Conservation (phyloP, 2,888 invertebrate species). For the Drosophila austrosaltans region DNA sequence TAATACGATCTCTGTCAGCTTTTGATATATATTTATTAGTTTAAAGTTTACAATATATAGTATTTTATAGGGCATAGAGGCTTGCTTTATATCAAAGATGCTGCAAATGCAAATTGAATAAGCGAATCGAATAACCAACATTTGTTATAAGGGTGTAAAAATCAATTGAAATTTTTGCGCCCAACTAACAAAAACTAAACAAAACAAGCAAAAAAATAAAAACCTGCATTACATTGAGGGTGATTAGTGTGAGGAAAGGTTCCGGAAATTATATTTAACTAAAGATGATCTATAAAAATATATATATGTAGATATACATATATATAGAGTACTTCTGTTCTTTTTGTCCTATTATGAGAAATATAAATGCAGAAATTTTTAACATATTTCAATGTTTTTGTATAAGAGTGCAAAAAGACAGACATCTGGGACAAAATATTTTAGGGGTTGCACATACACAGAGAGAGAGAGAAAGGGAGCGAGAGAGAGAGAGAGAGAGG, state of each 20-base stretch:
- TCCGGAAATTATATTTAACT: conserved; percentile 9
- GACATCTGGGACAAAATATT: conserved; percentile 5
- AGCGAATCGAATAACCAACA: neutral
- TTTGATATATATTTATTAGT: too few species aligned
- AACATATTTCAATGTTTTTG: neutral
- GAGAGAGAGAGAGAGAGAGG: neutral
- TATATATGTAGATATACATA: neutral
- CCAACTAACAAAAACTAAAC: conserved; percentile 1
- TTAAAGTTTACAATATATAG: neutral
- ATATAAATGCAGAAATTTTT: neutral
- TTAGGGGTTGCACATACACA: neutral
- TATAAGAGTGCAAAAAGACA: conserved; percentile 1
- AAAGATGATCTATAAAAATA: neutral
- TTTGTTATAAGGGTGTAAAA: neutral
- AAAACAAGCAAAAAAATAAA: neutral
- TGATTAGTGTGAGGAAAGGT: conserved; percentile 3
- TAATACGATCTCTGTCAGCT: too few species aligned
- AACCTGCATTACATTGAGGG: conserved; percentile 9
- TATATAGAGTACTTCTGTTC: neutral
- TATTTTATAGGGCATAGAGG: too few species aligned
- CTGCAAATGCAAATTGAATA: neutral
- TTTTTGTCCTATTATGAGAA: neutral
- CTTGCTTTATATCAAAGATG: neutral
- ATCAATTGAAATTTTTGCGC: conserved; percentile 8
- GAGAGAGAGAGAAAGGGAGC: neutral